Evolutionary conservation across 2,888 invertebrate species (phyloP).

Genomic region (Chirona hameri): DNA sequence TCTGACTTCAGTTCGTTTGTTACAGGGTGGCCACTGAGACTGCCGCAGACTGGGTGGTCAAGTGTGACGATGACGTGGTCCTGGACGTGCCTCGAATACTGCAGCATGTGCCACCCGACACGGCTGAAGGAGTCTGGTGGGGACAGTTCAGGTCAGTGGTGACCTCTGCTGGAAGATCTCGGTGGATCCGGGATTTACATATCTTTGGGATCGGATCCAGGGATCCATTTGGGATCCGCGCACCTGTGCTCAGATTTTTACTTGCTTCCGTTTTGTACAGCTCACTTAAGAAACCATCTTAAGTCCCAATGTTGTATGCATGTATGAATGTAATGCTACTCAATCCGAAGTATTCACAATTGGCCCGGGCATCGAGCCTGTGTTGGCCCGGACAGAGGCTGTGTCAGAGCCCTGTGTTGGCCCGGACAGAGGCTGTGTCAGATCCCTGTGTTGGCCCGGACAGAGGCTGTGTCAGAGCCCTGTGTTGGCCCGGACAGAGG

Average conservation of each 20-base stretch:
- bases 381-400: too few species aligned
- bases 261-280: background rate
- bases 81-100: background rate
- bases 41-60: background rate
- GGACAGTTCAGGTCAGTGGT: background rate
- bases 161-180: too few species aligned
- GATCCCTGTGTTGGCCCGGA: too few species aligned
- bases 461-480: too few species aligned
- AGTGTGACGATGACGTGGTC: constrained; percentile 1
- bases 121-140: background rate
- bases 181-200: background rate
- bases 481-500: too few species aligned
- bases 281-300: too few species aligned
- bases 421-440: too few species aligned
- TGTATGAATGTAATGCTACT: too few species aligned
- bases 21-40: background rate
- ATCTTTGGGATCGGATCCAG: background rate
- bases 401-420: too few species aligned
- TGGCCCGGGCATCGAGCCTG: too few species aligned
- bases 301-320: background rate
- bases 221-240: too few species aligned
- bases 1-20: background rate
- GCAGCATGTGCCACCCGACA: background rate
- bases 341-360: too few species aligned
- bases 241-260: background rate